phyloP scores from a whole-genome alignment of 2,888 invertebrate genomes.

The Petrolisthes cinctipes region DNA sequence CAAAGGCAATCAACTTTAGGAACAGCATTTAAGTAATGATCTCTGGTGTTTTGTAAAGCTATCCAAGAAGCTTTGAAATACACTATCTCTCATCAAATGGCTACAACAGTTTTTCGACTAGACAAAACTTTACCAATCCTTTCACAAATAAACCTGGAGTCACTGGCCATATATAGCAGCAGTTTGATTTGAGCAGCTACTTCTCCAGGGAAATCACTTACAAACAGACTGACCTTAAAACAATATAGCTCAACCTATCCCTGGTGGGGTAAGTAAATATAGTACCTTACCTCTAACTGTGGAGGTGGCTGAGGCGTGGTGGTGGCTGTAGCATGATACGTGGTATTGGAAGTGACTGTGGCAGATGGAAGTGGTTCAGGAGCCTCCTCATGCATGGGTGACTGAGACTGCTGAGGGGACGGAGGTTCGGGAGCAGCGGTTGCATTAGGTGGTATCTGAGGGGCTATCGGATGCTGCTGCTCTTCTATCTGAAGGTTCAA shows the following conservation, averaged over 20 bases:
- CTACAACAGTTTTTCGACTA: no score
- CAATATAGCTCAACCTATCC: neutral
- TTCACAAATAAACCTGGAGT: no score
- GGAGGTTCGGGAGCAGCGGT: conserved; percentile 63
- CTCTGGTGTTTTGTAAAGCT: no score
- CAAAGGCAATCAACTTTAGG: no score
- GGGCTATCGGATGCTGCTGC: neutral
- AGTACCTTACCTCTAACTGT: conserved; percentile 25
- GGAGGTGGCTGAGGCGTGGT: conserved; percentile 24
- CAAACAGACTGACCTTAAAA: neutral
- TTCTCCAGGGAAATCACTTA: no score
- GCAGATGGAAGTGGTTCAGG: conserved; percentile 63
- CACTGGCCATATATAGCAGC: no score
- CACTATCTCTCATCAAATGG: no score
- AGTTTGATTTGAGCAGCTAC: no score
- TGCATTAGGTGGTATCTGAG: conserved; percentile 42
- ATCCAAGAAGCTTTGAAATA: no score
- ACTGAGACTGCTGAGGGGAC: conserved; percentile 65
- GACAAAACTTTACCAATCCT: no score
- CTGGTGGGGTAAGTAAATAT: no score
- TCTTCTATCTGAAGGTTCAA: neutral
- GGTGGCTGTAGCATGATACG: neutral
- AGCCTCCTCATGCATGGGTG: conserved; percentile 65
- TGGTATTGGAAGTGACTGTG: conserved; percentile 59
- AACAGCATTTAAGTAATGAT: no score